phyloP scores from a whole-genome alignment of 2,113 vertebrate genomes.

The Xenotilapia longispinis region DNA sequence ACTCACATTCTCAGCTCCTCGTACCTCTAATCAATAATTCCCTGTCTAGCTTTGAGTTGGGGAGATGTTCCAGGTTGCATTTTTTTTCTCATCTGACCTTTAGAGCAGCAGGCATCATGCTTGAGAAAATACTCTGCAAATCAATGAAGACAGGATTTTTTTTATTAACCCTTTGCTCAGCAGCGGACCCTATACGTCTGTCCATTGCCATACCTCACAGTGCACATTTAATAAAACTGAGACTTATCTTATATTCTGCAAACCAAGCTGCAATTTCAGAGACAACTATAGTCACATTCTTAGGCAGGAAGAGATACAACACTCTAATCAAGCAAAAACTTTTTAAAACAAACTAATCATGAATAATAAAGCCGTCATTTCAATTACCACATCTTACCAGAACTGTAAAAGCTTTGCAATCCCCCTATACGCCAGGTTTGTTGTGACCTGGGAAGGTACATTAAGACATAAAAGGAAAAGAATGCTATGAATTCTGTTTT shows the following conservation, averaged over 20 bases:
- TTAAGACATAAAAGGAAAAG: background rate
- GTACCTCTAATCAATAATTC: conserved; percentile 37
- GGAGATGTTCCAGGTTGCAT: conserved; percentile 12
- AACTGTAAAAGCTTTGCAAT: background rate
- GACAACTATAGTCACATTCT: background rate
- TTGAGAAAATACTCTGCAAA: conserved; percentile 47
- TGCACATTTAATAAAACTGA: background rate
- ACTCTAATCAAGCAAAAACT: background rate
- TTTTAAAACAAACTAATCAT: background rate
- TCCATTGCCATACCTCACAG: background rate
- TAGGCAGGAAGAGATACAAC: background rate
- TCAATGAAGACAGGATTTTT: conserved; percentile 28
- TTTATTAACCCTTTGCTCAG: conserved; percentile 37
- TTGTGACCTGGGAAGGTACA: background rate
- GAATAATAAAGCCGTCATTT: background rate
- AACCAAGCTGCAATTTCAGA: background rate
- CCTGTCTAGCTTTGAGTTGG: conserved; percentile 6
- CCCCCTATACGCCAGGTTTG: background rate
- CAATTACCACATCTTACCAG: background rate
- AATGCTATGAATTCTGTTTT: background rate
- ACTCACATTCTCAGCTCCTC: background rate
- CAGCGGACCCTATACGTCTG: background rate
- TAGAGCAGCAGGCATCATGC: conserved; percentile 36
- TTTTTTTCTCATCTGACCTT: conserved; percentile 55
- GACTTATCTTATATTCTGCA: background rate